These are phyloP conservation scores for Simalia tracyae DNA, from an alignment of 2,797 vertebrate genomes.

Conservation along the genomic window DNA sequence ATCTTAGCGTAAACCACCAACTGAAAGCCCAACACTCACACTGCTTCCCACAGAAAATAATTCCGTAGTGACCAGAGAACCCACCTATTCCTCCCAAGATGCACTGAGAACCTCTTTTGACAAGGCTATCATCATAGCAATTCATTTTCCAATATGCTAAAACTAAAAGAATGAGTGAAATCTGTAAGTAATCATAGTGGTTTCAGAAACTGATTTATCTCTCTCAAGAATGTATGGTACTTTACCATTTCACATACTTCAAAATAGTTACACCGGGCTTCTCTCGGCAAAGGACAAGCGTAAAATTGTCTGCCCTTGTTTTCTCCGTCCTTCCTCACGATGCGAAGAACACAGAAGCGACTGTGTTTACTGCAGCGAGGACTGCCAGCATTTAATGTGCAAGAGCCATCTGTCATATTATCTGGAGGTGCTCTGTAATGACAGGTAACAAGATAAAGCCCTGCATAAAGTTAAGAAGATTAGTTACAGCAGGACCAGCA, in stretches of 20 bases:
- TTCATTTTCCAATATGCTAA: not conserved
- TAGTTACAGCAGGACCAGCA: not conserved
- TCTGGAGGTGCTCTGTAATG: constrained; percentile 70
- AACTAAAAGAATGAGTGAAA: constrained; percentile 1
- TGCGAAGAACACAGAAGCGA: constrained; percentile 76
- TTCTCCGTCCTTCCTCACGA: constrained; percentile 87
- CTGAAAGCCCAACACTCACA: not conserved
- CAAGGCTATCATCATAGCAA: not conserved
- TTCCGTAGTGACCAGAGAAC: not conserved
- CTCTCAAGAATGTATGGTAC: not conserved
- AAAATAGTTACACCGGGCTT: constrained; percentile 85
- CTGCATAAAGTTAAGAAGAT: constrained; percentile 18
- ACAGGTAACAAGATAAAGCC: constrained; percentile 66
- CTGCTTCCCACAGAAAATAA: not conserved
- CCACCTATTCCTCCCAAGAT: not conserved
- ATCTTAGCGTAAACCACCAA: not conserved
- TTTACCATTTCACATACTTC: constrained; percentile 75
- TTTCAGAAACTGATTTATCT: not conserved
- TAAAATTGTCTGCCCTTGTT: constrained; percentile 92
- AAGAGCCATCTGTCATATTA: constrained; percentile 36
- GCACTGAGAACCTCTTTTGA: not conserved
- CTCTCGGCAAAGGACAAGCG: constrained; percentile 81
- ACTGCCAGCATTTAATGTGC: constrained; percentile 28
- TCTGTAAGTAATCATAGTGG: not conserved
- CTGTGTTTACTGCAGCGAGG: constrained; percentile 82